Conservation (phyloP, 1,140 invertebrate genomes). For the Luehdorfia chinensis region DNA sequence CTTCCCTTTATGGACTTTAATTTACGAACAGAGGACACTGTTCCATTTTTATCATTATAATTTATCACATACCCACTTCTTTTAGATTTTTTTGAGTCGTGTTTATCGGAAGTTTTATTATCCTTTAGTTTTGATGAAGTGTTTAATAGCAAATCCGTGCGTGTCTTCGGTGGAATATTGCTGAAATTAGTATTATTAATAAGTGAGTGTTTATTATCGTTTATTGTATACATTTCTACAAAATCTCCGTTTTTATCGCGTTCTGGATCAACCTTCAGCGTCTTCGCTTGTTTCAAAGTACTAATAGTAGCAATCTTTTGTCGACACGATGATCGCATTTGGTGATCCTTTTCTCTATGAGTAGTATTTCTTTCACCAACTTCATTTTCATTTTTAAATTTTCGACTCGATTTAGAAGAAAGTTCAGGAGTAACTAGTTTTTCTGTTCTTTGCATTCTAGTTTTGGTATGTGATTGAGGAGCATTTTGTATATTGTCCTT, state of each 20-base stretch:
- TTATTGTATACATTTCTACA: constrained; percentile 2
- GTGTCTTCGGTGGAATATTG: constrained; percentile 13
- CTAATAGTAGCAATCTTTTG: constrained; percentile 18
- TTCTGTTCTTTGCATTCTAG: constrained; percentile 12
- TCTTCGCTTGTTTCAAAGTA: constrained; percentile 7
- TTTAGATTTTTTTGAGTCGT: constrained; percentile 27
- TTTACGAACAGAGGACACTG: constrained; percentile 65
- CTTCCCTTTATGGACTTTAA: constrained; percentile 38
- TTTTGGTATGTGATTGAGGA: constrained; percentile 1
- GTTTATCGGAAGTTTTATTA: constrained; percentile 24
- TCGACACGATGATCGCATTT: constrained; percentile 11
- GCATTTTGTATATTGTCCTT: constrained; percentile 1
- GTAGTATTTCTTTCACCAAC: constrained; percentile 12
- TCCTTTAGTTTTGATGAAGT: constrained; percentile 22
- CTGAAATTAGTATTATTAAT: constrained; percentile 10
- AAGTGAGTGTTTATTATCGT: constrained; percentile 8
- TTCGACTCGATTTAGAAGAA: background rate
- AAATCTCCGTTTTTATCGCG: background rate
- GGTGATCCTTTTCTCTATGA: background rate
- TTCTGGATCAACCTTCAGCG: background rate
- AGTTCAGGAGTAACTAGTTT: constrained; percentile 16
- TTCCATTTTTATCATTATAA: constrained; percentile 71
- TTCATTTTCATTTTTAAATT: background rate
- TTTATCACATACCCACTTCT: constrained; percentile 66
- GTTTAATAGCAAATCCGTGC: background rate